phyloP scores from a whole-genome alignment of 2,888 invertebrate genomes.

The Pseudanteris insignis region DNA sequence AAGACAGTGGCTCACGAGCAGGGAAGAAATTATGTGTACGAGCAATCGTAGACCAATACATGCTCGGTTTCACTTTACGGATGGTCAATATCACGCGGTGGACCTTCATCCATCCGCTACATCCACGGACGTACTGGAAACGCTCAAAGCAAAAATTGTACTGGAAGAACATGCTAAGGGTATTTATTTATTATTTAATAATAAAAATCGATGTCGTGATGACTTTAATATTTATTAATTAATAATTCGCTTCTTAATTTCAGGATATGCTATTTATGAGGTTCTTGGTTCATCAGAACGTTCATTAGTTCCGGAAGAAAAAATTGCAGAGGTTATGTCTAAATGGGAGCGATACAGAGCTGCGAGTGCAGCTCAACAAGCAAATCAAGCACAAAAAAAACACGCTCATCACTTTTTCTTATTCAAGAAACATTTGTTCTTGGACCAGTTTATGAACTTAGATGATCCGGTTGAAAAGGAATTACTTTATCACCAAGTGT shows the following conservation, averaged over 20 bases:
- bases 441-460: constrained; percentile 81
- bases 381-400: constrained; percentile 65
- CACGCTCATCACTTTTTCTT: constrained; percentile 74
- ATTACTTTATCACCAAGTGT: constrained; percentile 89
- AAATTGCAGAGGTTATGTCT: constrained; percentile 93
- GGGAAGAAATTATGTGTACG: constrained; percentile 92
- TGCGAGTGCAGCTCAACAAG: constrained; percentile 56
- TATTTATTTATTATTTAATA: no score
- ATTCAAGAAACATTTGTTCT: constrained; percentile 85
- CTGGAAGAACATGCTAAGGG: constrained; percentile 80
- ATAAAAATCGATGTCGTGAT: no score
- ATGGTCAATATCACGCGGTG: constrained; percentile 93
- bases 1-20: constrained; percentile 89
- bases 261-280: constrained; percentile 92
- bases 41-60: constrained; percentile 90
- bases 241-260: constrained; percentile 22
- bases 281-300: constrained; percentile 88
- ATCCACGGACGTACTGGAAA: constrained; percentile 86
- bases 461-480: constrained; percentile 92
- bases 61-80: constrained; percentile 90
- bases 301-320: constrained; percentile 84
- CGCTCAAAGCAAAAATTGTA: constrained; percentile 90
- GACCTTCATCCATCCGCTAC: constrained; percentile 96
- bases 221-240: no score
- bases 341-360: constrained; percentile 91